Conservation (phyloP, 2,888 invertebrate species). For the Tinea semifulvella region DNA sequence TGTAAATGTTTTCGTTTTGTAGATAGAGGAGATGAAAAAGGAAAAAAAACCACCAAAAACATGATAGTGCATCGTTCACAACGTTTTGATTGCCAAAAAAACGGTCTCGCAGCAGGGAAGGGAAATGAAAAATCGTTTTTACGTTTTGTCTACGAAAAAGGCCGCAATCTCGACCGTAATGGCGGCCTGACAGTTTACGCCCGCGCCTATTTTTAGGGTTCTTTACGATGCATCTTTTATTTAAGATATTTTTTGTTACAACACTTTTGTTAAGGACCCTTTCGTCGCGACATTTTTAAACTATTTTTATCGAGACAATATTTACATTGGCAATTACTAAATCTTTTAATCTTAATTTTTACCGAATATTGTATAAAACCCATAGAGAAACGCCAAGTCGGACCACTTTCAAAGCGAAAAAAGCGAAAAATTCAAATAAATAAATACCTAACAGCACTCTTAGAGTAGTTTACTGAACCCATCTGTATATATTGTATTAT, state of each 20-base stretch:
- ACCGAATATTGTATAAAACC: too few species aligned
- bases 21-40: too few species aligned
- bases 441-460: too few species aligned
- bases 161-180: constrained; percentile 8
- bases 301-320: too few species aligned
- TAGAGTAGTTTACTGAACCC: constrained; percentile 6
- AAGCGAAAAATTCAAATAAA: too few species aligned
- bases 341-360: too few species aligned
- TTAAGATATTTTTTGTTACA: not conserved
- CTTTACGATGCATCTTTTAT: constrained; percentile 9
- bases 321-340: too few species aligned
- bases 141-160: constrained; percentile 10
- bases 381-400: too few species aligned
- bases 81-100: constrained; percentile 9
- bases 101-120: constrained; percentile 1
- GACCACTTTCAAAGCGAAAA: too few species aligned
- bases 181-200: constrained; percentile 9
- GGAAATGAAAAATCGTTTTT: constrained; percentile 13
- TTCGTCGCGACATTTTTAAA: too few species aligned
- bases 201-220: constrained; percentile 9
- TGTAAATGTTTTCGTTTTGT: too few species aligned
- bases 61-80: constrained; percentile 5
- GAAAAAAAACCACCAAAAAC: not conserved
- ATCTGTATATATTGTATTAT: not conserved
- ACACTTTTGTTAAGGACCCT: too few species aligned